phyloP scores from a whole-genome alignment of 2,797 vertebrate species.

The Holocentrus rufus region DNA sequence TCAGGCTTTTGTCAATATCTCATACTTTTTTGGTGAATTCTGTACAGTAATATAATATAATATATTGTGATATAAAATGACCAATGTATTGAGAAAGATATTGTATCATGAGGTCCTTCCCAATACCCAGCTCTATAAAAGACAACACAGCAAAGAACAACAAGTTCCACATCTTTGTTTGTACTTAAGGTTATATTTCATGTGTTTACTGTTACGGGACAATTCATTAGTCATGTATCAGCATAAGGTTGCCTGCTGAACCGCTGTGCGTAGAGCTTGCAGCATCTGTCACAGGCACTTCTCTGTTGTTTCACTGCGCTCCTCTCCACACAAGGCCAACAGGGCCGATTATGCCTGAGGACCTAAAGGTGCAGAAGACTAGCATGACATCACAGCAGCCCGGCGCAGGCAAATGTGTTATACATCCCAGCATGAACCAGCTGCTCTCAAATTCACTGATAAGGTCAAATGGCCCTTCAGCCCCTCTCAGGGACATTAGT shows the following conservation, averaged over 20 bases:
- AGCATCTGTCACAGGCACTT: slow-evolving; percentile 38
- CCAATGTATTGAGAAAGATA: no score
- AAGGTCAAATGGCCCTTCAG: slow-evolving; percentile 63
- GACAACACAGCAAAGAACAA: no score
- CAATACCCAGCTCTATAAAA: no score
- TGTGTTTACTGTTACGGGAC: no score
- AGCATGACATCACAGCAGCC: slow-evolving; percentile 23
- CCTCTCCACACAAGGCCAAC: slow-evolving; percentile 44
- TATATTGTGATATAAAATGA: no score
- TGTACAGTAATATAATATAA: no score
- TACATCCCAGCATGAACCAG: slow-evolving; percentile 18
- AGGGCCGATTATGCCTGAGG: slow-evolving; percentile 63
- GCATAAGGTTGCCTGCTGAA: slow-evolving; percentile 5
- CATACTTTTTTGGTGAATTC: no score
- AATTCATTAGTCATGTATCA: not conserved
- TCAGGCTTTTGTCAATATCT: no score
- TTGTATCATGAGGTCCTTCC: no score
- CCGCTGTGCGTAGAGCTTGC: slow-evolving; percentile 19
- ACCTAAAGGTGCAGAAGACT: slow-evolving; percentile 42
- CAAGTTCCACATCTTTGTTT: no score
- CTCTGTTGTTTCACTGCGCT: slow-evolving; percentile 38
- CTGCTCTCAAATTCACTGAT: slow-evolving; percentile 41
- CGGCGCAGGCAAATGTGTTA: slow-evolving; percentile 19
- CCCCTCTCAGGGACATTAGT: slow-evolving; percentile 29
- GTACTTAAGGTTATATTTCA: no score